A percentile compares a stretch with the other conserved stretches of the same genome.
Conservation (phyloP, 1,140 invertebrate genomes). For the Mycetomoellerius zeteki region DNA sequence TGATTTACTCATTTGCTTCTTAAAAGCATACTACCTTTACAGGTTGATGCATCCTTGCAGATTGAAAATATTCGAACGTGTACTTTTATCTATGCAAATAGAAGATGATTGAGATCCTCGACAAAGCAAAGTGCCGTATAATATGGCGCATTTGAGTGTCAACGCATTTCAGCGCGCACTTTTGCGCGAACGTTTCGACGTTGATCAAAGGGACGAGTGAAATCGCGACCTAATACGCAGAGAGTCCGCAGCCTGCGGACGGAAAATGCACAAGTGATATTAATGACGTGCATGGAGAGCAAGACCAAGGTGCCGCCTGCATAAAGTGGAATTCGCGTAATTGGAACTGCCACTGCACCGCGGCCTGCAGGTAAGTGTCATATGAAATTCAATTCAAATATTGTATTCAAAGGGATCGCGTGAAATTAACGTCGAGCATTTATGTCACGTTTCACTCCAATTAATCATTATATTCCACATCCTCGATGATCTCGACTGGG, state of each 20-base stretch:
- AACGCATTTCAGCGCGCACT: constrained; percentile 46
- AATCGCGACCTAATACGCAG: constrained; percentile 69
- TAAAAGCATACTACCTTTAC: not conserved
- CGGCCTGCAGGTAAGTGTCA: constrained; percentile 62
- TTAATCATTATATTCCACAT: constrained; percentile 56
- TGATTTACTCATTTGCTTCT: not conserved
- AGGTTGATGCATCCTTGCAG: not conserved
- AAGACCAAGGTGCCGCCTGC: constrained; percentile 37
- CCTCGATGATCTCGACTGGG: not conserved
- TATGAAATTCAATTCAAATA: constrained; percentile 59
- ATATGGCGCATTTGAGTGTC: constrained; percentile 27
- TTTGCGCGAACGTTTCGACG: constrained; percentile 47
- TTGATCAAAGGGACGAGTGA: constrained; percentile 58
- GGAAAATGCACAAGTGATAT: constrained; percentile 39
- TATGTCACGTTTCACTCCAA: constrained; percentile 51
- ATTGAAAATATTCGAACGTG: not conserved
- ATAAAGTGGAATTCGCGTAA: constrained; percentile 67
- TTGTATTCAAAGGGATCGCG: constrained; percentile 60
- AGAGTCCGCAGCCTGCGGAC: constrained; percentile 33
- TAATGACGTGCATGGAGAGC: constrained; percentile 41
- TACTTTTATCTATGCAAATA: constrained; percentile 29
- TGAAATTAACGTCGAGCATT: constrained; percentile 40
- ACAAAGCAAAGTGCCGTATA: constrained; percentile 38
- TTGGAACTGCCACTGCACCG: constrained; percentile 61
- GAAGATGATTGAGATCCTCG: constrained; percentile 17